Evolutionary conservation across 2,888 invertebrate genomes (phyloP), one percentile per base, ranked within the genome.

Genomic region (Thera obeliscata): DNA sequence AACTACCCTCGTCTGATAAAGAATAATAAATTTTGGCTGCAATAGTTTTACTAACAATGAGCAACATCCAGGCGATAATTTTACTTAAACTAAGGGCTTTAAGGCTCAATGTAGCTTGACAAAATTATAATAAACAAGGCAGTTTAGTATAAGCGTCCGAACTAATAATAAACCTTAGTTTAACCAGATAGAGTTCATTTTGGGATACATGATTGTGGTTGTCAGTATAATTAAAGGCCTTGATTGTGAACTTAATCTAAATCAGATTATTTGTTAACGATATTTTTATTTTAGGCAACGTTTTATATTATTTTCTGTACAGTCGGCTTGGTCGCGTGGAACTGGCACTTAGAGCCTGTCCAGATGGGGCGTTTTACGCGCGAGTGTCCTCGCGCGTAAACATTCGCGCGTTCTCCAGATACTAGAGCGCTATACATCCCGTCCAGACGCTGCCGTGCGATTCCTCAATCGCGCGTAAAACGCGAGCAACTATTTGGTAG

Each of bases 191-290:
- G 7, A 8, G 43, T 4, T 57, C 9, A 43, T 54, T 57, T 57
- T 57, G 33, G 9, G 8, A 5, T 57, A 9, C 22, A 22, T 22
- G 22, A 35, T 5, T 36, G 4, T n/a, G 2, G 6, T 46, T 46
- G 54, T n/a, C 12, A 12, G 50, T 50, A 56, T 64, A 59, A 56
- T 9, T 56, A 54, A n/a, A 60, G 56, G 38, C 41, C 52, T 55
- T 68, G 57, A 68, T 68, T 64, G 61, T 57, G 57, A 55, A 36
- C 61, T 64, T 68, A 61, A 61, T 61, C 49, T 9, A 35, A 61
- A 64, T 61, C 64, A 61, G 61, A 68, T 68, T 68, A 61, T 64
- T 55, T 36, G 46, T 41, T 64, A 68, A 63, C 63, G 54, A 55
- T 43, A 52, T 56, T 57, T 52, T 61, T 38, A 36, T 49, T 36